A percentile compares a stretch with the other conserved stretches of the same genome.
Evolutionary conservation across 2,888 invertebrate genomes (phyloP).

Genomic region (Phaedon cochleariae): DNA sequence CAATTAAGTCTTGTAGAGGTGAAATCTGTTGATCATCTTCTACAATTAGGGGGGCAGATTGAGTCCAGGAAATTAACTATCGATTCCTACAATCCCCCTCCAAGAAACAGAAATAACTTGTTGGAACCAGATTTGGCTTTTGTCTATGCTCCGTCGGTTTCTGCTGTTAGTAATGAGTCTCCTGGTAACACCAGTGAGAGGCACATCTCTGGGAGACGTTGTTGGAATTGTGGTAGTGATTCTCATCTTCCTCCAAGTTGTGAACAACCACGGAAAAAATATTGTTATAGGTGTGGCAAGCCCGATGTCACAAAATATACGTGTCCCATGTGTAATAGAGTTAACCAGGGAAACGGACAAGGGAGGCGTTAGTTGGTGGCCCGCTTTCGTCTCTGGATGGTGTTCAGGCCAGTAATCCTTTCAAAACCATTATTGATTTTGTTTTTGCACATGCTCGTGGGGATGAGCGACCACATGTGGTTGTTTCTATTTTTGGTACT

Average conservation of each 20-base stretch:
- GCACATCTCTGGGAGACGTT: background rate
- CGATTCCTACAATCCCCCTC: conserved; percentile 2
- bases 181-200: background rate
- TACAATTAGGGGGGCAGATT: conserved; percentile 26
- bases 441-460: conserved; percentile 6
- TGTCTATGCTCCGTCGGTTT: conserved; percentile 9
- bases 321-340: conserved; percentile 8
- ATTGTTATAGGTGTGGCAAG: conserved; percentile 15
- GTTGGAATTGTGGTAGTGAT: conserved; percentile 18
- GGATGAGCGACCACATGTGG: conserved; percentile 12
- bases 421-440: background rate
- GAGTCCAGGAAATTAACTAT: conserved; percentile 25
- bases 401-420: background rate
- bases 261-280: background rate
- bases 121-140: conserved; percentile 23
- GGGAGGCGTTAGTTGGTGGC: conserved; percentile 3
- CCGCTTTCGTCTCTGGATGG: background rate
- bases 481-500: conserved; percentile 14
- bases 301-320: conserved; percentile 1
- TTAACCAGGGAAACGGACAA: conserved; percentile 7
- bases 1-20: conserved; percentile 30
- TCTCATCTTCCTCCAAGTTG: conserved; percentile 5
- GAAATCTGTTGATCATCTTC: conserved; percentile 25
- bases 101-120: conserved; percentile 1
- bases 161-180: background rate